Evolutionary conservation across 2,888 invertebrate species (phyloP), one percentile per base, ranked within the genome.

Genomic region (Philonicus albiceps): DNA sequence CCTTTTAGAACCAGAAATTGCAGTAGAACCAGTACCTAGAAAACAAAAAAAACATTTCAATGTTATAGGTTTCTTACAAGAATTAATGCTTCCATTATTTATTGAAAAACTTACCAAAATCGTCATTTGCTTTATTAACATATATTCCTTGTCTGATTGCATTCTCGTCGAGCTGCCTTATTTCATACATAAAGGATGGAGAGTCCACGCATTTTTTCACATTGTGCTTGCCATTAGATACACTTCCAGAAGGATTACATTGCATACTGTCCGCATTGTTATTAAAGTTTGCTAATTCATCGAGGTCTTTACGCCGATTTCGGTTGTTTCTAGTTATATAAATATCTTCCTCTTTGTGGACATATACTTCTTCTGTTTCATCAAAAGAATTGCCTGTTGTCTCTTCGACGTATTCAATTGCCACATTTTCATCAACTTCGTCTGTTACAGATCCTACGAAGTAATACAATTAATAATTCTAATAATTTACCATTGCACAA

Each of bases 351-450:
- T 16, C 30, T 22, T 37, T 76, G 8, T 85, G 75, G 27, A 72
- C 43, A 49, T 85, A 85, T 40, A 85, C 73, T 40, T 86, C 87
- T 22, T 76, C 83, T 81, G 83, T 78, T 7, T 72, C 87, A n/a
- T 87, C 87, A 30, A 85, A 87, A 43, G 86, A 87, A 73, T 85
- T 55, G 5, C 80, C 80, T 30, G 76, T 81, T 76, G 81, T 55
- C 2, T 90, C 90, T 87, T 90, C 90, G 6, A 90, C 89, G 87
- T 90, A 90, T 87, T 90, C 90, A 31, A 90, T 90, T 74, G 90
- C 89, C 53, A 90, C 90, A 86, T 90, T 90, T 80, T 90, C 90
- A 86, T 90, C 90, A 86, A 90, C 89, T 73, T 90, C 90, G 64
- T 90, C 89, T 86, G 88, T 88, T 53, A 76, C 87, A 8, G 87